Conservation (phyloP, 2,888 invertebrate species). For the Drosophila emarginata region DNA sequence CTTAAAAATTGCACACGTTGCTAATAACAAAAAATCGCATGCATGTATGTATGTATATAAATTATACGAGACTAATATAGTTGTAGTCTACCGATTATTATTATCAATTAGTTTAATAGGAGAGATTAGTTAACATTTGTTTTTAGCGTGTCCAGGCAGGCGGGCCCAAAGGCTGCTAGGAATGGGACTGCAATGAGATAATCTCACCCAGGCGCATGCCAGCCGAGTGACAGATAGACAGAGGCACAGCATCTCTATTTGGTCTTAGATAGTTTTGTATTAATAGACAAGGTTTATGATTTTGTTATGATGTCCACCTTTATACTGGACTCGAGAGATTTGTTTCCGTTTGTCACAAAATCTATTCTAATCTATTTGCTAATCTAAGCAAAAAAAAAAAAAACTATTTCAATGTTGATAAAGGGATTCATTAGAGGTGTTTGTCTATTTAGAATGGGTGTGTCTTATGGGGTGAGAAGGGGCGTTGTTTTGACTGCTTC, state of each 20-base stretch:
- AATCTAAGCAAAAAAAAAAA: slow-evolving; percentile 12
- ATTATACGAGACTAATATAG: slow-evolving; percentile 14
- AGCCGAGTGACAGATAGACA: slow-evolving; percentile 42
- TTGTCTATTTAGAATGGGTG: slow-evolving; percentile 4
- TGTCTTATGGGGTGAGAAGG: slow-evolving; percentile 4
- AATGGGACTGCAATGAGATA: slow-evolving; percentile 46
- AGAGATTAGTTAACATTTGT: slow-evolving; percentile 72
- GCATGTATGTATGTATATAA: slow-evolving; percentile 20
- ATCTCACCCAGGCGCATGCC: slow-evolving; percentile 49
- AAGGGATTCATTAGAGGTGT: slow-evolving; percentile 12
- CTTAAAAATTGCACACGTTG: slow-evolving; percentile 35
- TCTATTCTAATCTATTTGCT: background rate
- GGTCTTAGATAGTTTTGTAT: background rate
- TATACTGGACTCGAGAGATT: slow-evolving; percentile 1
- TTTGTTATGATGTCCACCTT: background rate
- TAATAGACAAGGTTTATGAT: background rate
- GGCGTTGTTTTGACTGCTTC: slow-evolving; percentile 19
- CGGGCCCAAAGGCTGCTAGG: slow-evolving; percentile 53
- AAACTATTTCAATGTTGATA: background rate
- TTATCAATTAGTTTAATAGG: slow-evolving; percentile 56
- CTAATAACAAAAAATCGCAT: slow-evolving; percentile 18
- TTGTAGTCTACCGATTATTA: slow-evolving; percentile 26
- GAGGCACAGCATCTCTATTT: background rate
- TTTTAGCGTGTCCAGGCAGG: slow-evolving; percentile 63
- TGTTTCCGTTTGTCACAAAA: background rate